Evolutionary conservation across 2,888 invertebrate species (phyloP).

Genomic region (Patella caerulea): DNA sequence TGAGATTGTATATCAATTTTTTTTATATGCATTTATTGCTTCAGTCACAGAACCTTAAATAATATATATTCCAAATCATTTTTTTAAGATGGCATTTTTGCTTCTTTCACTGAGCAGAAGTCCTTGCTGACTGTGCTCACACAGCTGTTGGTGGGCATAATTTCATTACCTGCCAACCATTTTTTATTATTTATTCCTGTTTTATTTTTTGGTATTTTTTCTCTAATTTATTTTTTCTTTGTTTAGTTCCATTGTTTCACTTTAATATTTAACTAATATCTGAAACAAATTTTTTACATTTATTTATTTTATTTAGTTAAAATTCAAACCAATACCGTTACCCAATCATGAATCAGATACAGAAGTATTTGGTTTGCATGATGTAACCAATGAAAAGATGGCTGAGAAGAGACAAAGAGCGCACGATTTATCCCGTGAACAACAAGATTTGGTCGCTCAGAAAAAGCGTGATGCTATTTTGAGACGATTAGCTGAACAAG

Average conservation of each 20-base stretch:
- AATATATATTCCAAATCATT: no score
- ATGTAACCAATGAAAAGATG: constrained; percentile 69
- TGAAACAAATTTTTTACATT: not conserved
- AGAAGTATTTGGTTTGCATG: constrained; percentile 70
- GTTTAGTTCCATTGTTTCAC: no score
- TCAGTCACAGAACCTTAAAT: no score
- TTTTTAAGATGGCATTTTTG: no score
- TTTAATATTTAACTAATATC: not conserved
- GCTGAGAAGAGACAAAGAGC: constrained; percentile 64
- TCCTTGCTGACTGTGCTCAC: no score
- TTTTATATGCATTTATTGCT: no score
- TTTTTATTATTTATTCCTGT: not conserved
- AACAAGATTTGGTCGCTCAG: constrained; percentile 67
- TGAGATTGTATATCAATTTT: no score
- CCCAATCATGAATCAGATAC: constrained; percentile 66
- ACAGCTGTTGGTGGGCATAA: no score
- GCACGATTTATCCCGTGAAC: constrained; percentile 65
- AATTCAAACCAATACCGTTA: constrained; percentile 67
- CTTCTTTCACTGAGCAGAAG: no score
- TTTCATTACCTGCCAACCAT: no score
- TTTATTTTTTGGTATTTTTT: no score
- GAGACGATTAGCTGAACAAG: constrained; percentile 65
- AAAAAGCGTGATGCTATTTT: constrained; percentile 68
- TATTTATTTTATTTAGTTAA: constrained; percentile 49
- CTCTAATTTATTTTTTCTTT: no score